Conservation (phyloP, 2,888 invertebrate species). For the Digitonthophagus gazella region DNA sequence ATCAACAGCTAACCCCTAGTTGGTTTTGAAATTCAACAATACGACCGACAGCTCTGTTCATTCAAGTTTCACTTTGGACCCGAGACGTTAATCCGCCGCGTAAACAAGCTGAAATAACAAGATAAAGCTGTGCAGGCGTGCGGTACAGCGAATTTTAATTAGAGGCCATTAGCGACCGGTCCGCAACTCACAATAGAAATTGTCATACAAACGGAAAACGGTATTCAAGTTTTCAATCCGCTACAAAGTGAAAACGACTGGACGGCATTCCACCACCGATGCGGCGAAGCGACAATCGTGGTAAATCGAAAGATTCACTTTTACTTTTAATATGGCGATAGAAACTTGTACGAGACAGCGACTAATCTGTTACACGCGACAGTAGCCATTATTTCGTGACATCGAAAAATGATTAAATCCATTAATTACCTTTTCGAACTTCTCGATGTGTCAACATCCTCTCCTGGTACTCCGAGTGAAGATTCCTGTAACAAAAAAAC, state of each 20-base stretch:
- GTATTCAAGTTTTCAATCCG: not conserved
- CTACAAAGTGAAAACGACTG: conserved; percentile 9
- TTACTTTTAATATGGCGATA: conserved; percentile 10
- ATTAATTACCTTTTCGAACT: conserved; percentile 54
- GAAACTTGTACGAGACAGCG: not conserved
- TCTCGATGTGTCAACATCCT: conserved; percentile 55
- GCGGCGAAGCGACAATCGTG: not conserved
- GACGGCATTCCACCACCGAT: not conserved
- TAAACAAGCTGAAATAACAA: not conserved
- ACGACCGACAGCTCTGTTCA: too few relatives aligned
- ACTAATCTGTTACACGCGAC: not conserved
- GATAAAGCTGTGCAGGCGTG: not conserved
- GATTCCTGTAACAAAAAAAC: conserved; percentile 53
- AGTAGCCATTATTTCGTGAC: too few relatives aligned
- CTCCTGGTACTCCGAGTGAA: conserved; percentile 53
- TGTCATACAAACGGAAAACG: not conserved
- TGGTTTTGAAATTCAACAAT: too few relatives aligned
- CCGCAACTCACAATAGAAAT: not conserved
- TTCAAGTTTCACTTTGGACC: too few relatives aligned
- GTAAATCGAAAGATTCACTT: not conserved
- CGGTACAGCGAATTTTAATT: not conserved
- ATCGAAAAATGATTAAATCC: not conserved
- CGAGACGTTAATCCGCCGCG: too few relatives aligned
- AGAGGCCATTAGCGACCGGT: not conserved
- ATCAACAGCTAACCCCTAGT: too few relatives aligned